phyloP scores from a whole-genome alignment of 2,888 invertebrate genomes.

The Myopa testacea region DNA sequence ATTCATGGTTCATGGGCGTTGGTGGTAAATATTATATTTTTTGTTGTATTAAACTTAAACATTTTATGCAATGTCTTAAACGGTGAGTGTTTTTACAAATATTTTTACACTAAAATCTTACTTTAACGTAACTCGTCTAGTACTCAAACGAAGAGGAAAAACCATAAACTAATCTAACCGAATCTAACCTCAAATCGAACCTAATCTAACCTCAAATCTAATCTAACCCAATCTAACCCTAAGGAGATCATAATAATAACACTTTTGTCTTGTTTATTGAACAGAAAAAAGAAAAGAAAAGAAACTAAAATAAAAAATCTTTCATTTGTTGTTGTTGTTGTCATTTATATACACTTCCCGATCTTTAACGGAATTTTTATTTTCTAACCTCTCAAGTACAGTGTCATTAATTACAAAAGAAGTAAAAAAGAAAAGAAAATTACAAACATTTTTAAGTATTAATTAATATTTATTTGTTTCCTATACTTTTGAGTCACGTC shows the following conservation, averaged over 20 bases:
- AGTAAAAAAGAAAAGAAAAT: background rate
- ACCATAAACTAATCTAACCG: background rate
- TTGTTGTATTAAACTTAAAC: constrained; percentile 44
- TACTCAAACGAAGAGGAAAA: background rate
- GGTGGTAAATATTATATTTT: constrained; percentile 62
- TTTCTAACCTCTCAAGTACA: background rate
- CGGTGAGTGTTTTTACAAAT: constrained; percentile 65
- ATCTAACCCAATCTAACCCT: constrained; percentile 14
- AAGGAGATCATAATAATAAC: constrained; percentile 12
- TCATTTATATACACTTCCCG: background rate
- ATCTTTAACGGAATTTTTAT: constrained; percentile 6
- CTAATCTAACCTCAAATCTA: constrained; percentile 2
- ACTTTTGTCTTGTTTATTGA: constrained; percentile 41
- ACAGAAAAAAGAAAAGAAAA: constrained; percentile 28
- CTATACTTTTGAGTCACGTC: constrained; percentile 15
- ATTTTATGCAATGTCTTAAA: constrained; percentile 63
- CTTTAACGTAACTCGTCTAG: background rate
- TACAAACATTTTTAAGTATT: constrained; percentile 18
- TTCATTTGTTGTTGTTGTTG: constrained; percentile 15
- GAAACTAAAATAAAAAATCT: constrained; percentile 10
- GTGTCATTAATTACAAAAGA: background rate
- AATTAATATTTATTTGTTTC: constrained; percentile 38
- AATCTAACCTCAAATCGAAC: constrained; percentile 16
- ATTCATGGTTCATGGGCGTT: constrained; percentile 64
- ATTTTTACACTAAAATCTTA: constrained; percentile 25